Evolutionary conservation across 2,888 invertebrate species (phyloP).

Genomic region (Hirudinaria manillensis): DNA sequence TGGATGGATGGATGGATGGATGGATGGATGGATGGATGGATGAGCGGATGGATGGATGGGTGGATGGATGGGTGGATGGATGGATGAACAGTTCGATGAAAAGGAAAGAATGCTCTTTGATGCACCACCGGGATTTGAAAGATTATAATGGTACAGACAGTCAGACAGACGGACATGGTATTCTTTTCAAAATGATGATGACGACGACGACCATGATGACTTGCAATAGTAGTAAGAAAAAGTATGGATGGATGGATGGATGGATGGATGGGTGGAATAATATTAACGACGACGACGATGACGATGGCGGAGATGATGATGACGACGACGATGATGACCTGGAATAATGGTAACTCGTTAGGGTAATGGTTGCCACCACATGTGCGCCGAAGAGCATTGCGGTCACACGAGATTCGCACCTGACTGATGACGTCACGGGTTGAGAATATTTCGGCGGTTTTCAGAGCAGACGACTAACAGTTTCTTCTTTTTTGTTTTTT

Average conservation of each 20-base stretch:
- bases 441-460: too few relatives aligned
- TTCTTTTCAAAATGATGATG: constrained; percentile 84
- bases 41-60: background rate
- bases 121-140: background rate
- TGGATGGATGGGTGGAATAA: background rate
- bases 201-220: constrained; percentile 94
- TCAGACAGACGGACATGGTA: constrained; percentile 49
- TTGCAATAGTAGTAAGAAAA: too few relatives aligned
- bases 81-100: background rate
- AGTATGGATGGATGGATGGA: constrained; percentile 77
- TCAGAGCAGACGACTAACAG: too few relatives aligned
- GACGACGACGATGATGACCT: constrained; percentile 57
- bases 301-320: constrained; percentile 62
- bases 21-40: background rate
- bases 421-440: too few relatives aligned
- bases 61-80: background rate
- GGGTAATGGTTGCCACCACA: background rate
- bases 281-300: background rate
- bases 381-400: too few relatives aligned
- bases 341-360: background rate
- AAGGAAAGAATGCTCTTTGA: background rate
- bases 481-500: too few relatives aligned
- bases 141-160: background rate
- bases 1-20: background rate
- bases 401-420: too few relatives aligned